These are phyloP conservation scores for Ischnura elegans DNA, from an alignment of 2,888 invertebrate species.

Conservation along the genomic window DNA sequence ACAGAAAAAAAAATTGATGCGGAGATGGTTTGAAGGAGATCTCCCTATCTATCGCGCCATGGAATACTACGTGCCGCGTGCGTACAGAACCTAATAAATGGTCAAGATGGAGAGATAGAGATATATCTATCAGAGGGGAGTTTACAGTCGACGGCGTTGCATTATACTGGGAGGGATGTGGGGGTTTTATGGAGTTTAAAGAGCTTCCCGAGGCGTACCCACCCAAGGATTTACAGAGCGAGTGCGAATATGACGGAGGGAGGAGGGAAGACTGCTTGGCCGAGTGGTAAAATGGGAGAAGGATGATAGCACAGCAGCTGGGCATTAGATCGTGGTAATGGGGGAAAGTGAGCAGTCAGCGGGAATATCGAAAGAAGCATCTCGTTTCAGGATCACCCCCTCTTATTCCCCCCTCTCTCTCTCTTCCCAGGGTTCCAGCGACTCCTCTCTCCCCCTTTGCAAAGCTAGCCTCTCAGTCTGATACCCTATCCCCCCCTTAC, in stretches of 20 bases:
- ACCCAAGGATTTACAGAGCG: conserved; percentile 15
- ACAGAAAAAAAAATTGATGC: background rate
- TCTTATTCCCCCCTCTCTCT: background rate
- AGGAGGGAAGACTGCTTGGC: background rate
- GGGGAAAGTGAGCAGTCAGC: conserved; percentile 67
- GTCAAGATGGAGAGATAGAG: conserved; percentile 4
- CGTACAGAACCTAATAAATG: background rate
- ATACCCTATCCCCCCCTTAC: background rate
- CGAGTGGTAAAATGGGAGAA: background rate
- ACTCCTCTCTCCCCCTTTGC: background rate
- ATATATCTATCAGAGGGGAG: background rate
- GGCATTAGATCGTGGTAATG: conserved; percentile 66
- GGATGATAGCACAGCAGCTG: conserved; percentile 21
- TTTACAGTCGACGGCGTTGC: background rate
- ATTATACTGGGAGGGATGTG: background rate
- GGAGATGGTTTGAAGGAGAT: background rate
- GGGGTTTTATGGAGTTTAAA: background rate
- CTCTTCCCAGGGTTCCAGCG: background rate
- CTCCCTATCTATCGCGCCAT: background rate
- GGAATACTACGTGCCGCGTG: background rate
- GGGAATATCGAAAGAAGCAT: conserved; percentile 58
- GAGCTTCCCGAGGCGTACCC: background rate
- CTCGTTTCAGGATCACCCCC: conserved; percentile 6
- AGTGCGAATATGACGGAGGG: conserved; percentile 10
- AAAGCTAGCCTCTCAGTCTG: background rate